Evolutionary conservation across 2,888 invertebrate species (phyloP).

Genomic region (Petrolisthes manimaculis): DNA sequence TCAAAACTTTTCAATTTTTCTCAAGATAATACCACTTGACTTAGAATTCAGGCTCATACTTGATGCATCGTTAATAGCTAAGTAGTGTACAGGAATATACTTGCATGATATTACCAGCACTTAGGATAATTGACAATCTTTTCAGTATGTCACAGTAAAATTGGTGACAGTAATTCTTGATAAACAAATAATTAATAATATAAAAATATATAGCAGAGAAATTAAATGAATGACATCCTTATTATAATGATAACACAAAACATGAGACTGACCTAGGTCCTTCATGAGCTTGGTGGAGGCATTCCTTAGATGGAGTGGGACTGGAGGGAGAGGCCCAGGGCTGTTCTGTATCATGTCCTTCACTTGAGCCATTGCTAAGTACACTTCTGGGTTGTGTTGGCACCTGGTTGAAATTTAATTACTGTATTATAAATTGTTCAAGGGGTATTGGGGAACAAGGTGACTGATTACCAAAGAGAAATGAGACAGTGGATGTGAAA

Average conservation of each 20-base stretch:
- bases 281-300: constrained; percentile 85
- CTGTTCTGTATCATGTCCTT: constrained; percentile 75
- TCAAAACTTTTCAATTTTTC: no score
- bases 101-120: not conserved
- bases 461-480: not conserved
- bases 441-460: not conserved
- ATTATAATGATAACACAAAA: not conserved
- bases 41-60: no score
- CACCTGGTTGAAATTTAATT: not conserved
- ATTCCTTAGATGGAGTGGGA: constrained; percentile 84
- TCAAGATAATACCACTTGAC: no score
- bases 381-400: constrained; percentile 34
- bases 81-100: no score
- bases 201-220: no score
- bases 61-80: no score
- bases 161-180: no score
- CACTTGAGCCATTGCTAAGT: constrained; percentile 70
- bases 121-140: not conserved
- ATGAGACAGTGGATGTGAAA: not conserved
- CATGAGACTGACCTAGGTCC: constrained; percentile 73
- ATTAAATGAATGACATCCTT: no score
- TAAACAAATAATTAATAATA: no score
- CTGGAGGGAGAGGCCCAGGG: constrained; percentile 81
- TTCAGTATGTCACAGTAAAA: not conserved
- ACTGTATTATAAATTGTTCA: not conserved